These are phyloP conservation scores for Tineola bisselliella DNA, from an alignment of 2,888 invertebrate genomes.

Conservation along the genomic window DNA sequence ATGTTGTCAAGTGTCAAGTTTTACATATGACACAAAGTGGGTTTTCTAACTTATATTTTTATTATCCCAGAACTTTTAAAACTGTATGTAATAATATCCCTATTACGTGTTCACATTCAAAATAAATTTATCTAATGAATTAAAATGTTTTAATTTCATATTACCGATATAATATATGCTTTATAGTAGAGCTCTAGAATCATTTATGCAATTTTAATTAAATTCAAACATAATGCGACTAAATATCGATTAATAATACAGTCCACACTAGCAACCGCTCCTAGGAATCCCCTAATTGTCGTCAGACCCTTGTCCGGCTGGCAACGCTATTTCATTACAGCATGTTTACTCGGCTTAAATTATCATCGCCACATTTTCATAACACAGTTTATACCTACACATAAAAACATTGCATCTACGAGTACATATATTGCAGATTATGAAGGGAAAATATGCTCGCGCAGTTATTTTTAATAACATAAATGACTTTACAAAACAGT, in stretches of 20 bases:
- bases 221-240: background rate
- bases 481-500: constrained; percentile 12
- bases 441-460: background rate
- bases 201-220: too few species aligned
- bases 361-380: constrained; percentile 13
- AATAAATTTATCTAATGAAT: too few species aligned
- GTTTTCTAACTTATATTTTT: too few species aligned
- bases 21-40: too few species aligned
- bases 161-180: too few species aligned
- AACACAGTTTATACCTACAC: background rate
- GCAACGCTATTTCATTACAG: constrained; percentile 14
- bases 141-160: too few species aligned
- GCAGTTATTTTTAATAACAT: constrained; percentile 11
- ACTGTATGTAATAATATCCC: too few species aligned
- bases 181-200: too few species aligned
- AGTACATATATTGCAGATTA: background rate
- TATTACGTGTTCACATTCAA: too few species aligned
- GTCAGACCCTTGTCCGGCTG: constrained; percentile 13
- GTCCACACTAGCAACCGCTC: constrained; percentile 7
- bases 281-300: constrained; percentile 14
- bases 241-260: background rate
- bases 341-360: constrained; percentile 13
- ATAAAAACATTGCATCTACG: too few species aligned
- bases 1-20: too few species aligned
- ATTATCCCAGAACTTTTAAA: too few species aligned